Evolutionary conservation across 2,113 vertebrate genomes (phyloP).

Genomic region (Orycteropus afer): DNA sequence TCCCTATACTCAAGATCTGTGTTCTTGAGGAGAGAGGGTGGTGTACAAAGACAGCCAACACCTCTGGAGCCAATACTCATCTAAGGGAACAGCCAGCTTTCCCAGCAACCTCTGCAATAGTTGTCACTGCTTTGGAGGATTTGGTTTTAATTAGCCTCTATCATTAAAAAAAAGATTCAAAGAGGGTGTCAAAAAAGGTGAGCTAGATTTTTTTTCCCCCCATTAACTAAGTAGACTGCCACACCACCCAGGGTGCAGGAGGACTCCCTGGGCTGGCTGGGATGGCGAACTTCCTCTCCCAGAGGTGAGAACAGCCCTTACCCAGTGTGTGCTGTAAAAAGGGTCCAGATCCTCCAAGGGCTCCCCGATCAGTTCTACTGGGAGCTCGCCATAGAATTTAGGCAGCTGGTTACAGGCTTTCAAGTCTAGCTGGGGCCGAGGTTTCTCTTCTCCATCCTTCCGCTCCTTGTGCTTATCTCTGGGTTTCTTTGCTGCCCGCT

Average conservation of each 20-base stretch:
- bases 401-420: slow-evolving; percentile 95
- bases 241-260: not conserved
- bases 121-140: not conserved
- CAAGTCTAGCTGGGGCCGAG: slow-evolving; percentile 90
- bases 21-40: not conserved
- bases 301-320: slow-evolving; percentile 49
- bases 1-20: not conserved
- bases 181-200: not conserved
- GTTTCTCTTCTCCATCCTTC: slow-evolving; percentile 81
- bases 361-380: slow-evolving; percentile 91
- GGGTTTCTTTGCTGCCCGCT: slow-evolving; percentile 81
- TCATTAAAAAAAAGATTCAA: no score
- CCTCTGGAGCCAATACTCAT: not conserved
- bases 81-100: not conserved
- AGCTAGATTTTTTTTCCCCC: not conserved
- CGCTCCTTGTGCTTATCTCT: slow-evolving; percentile 78
- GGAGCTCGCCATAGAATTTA: slow-evolving; percentile 94
- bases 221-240: not conserved
- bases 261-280: not conserved
- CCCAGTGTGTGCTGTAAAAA: slow-evolving; percentile 90
- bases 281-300: not conserved
- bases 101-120: not conserved
- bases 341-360: slow-evolving; percentile 96
- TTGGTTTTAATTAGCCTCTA: not conserved
- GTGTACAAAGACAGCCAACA: not conserved